Evolutionary conservation across 2,113 vertebrate genomes (phyloP).

Genomic region (Puma concolor): DNA sequence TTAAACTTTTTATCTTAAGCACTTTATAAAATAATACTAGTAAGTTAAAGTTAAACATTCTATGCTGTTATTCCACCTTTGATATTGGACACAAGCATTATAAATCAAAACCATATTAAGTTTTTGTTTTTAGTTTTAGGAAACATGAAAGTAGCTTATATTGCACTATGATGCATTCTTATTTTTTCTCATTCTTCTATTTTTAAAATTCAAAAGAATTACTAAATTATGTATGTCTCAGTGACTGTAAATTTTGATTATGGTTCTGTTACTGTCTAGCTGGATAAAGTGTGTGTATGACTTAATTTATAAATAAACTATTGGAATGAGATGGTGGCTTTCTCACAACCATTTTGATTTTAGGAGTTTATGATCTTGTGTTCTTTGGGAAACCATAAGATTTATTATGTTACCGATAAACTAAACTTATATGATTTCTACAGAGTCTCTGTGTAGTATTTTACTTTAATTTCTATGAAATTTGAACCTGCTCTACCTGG

Average conservation of each 20-base stretch:
- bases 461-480: background rate
- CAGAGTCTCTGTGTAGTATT: background rate
- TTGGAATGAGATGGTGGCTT: background rate
- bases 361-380: background rate
- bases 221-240: background rate
- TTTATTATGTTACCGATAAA: background rate
- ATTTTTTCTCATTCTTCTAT: background rate
- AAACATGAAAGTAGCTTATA: background rate
- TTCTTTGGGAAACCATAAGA: background rate
- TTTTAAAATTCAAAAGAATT: constrained; percentile 27
- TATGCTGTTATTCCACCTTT: background rate
- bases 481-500: background rate
- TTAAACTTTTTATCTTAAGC: background rate
- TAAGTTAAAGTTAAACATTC: background rate
- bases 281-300: background rate
- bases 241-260: background rate
- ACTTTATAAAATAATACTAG: background rate
- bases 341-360: background rate
- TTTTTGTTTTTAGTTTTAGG: background rate
- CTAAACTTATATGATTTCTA: background rate
- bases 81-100: background rate
- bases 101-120: background rate
- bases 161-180: background rate
- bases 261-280: background rate
- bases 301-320: constrained; percentile 21